phyloP scores from a whole-genome alignment of 2,797 vertebrate genomes.

The Lithobates pipiens region DNA sequence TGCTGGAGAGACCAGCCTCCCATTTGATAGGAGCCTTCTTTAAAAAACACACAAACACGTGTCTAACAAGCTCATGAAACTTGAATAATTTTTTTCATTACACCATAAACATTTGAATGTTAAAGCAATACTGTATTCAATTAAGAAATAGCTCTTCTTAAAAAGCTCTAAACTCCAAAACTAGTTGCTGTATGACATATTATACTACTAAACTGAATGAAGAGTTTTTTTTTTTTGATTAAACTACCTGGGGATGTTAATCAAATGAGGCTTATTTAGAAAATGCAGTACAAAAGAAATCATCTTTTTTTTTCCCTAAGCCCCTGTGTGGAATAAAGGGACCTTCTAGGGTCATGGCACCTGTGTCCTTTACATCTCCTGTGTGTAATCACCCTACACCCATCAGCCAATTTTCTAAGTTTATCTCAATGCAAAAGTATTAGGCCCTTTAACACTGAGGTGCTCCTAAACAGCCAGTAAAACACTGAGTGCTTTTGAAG shows the following conservation, averaged over 20 bases:
- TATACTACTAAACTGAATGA: neutral
- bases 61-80: slow-evolving; percentile 19
- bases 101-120: neutral
- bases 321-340: neutral
- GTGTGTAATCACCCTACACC: neutral
- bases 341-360: neutral
- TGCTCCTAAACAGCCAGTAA: too few species aligned
- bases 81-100: neutral
- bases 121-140: neutral
- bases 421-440: too few species aligned
- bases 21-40: neutral
- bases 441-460: too few species aligned
- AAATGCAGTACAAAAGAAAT: too few species aligned
- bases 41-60: too few species aligned
- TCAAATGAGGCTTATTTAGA: neutral
- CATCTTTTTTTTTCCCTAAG: neutral
- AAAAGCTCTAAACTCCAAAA: neutral
- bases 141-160: neutral
- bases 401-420: neutral
- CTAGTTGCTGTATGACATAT: neutral
- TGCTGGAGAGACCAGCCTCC: neutral
- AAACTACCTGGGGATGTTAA: neutral
- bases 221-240: neutral
- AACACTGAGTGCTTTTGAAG: too few species aligned
- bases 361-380: neutral